Conservation (phyloP, 1,140 invertebrate genomes). For the Magallana angulata region DNA sequence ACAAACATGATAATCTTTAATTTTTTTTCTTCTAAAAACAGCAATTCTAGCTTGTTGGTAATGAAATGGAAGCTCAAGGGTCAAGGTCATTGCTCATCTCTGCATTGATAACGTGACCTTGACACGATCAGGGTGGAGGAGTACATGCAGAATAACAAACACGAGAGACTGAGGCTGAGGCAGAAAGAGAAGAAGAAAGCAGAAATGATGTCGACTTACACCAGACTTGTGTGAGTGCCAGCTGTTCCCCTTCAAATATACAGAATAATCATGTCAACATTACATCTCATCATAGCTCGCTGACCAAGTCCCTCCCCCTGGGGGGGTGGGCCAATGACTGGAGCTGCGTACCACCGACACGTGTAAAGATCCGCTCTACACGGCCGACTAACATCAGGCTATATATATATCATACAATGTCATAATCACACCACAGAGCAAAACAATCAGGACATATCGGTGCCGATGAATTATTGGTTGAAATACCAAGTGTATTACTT, state of each 20-base stretch:
- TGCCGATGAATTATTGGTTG: no score
- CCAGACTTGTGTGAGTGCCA: constrained; percentile 48
- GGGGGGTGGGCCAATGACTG: neutral
- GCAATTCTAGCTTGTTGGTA: neutral
- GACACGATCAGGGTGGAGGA: no score
- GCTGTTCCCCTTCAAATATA: constrained; percentile 47
- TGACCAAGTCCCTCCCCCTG: neutral
- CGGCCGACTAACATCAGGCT: neutral
- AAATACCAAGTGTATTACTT: no score
- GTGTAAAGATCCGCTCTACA: neutral
- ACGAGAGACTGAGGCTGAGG: neutral
- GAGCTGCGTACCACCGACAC: neutral
- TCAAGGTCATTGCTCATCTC: neutral
- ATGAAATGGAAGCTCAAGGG: neutral
- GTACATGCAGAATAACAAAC: neutral
- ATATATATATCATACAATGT: no score
- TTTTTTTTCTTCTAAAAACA: neutral
- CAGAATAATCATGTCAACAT: constrained; percentile 33
- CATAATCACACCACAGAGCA: no score
- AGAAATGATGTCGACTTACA: constrained; percentile 34
- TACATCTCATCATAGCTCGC: neutral
- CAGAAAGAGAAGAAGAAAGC: neutral
- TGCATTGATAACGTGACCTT: constrained; percentile 19
- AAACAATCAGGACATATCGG: no score
- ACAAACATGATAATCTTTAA: no score